Evolutionary conservation across 2,797 vertebrate genomes (phyloP), one percentile per base, ranked within the genome.

Genomic region (Sebastes oblongus): DNA sequence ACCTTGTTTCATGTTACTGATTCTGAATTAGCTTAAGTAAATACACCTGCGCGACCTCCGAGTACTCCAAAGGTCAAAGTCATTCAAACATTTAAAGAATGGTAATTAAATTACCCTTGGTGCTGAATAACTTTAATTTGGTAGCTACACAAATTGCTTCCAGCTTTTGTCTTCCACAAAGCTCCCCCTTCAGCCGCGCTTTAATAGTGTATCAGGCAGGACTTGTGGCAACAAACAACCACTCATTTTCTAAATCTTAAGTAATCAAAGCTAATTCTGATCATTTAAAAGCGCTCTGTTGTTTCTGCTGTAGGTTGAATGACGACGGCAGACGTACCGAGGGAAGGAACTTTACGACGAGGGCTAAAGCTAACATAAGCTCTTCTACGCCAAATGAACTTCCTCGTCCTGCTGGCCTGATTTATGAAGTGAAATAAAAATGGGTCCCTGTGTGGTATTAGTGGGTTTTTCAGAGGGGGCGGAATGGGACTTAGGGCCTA

Each of bases 71-170:
- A 93, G 95, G 96, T 96, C 95, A 96, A 96, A 96, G 96, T 96
- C 95, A 96, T 96, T 96, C 95, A 96, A 96, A 96, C 95, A 96
- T 96, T 96, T 96, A 95, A 96, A 96, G 95, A 96, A 95, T 95
- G 94, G 95, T 96, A 96, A 96, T 96, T 96, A 96, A 96, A 96
- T 95, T 95, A 96, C 94, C 93, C 93, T 94, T 93, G 95, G 94
- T 95, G 94, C 92, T 94, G 95, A 96, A 96, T 95, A 95, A 96
- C 95, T 95, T 95, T 95, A 95, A 96, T 96, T 95, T 96, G 94
- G 94, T 94, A 94, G 95, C 94, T 87, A 92, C 88, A 89, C 95
- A 96, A 96, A 96, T 96, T 95, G 95, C 93, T 96, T 96, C 95
- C 96, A 96, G 95, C 92, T 94, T 93, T 92, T 93, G 88, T 94